A percentile compares a stretch with the other conserved stretches of the same genome.
These are phyloP conservation scores for Leucozona laternaria DNA, from an alignment of 2,888 invertebrate species.

Conservation along the genomic window DNA sequence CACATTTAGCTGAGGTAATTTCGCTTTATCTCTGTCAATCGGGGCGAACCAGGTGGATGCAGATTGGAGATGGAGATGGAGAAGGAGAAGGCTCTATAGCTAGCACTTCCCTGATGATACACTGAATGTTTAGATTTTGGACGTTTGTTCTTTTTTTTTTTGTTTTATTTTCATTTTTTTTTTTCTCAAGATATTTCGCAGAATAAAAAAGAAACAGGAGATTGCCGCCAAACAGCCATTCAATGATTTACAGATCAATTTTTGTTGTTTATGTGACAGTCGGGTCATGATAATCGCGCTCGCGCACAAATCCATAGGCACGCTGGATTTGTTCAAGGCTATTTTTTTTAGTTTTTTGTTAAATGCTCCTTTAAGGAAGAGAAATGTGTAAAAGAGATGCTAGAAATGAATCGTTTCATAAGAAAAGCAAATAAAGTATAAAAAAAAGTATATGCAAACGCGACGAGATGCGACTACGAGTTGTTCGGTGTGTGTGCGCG, in stretches of 20 bases:
- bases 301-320: constrained; percentile 68
- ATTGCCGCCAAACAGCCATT: constrained; percentile 74
- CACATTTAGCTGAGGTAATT: constrained; percentile 76
- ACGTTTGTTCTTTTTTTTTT: constrained; percentile 30
- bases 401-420: constrained; percentile 36
- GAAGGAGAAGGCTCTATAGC: constrained; percentile 36
- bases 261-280: constrained; percentile 78
- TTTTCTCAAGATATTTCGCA: constrained; percentile 20
- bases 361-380: constrained; percentile 45
- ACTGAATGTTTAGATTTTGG: constrained; percentile 58
- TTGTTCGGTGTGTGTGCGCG: constrained; percentile 34
- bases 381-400: constrained; percentile 46
- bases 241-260: constrained; percentile 78
- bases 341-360: not conserved
- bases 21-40: constrained; percentile 76
- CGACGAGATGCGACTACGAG: constrained; percentile 19
- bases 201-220: constrained; percentile 51
- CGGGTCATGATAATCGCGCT: constrained; percentile 77
- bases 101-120: constrained; percentile 67
- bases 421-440: not conserved
- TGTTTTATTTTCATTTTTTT: constrained; percentile 18
- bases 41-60: constrained; percentile 64
- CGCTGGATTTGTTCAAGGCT: constrained; percentile 47
- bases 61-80: constrained; percentile 40
- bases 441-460: constrained; percentile 42